Base-by-base conservation (phyloP, 2,797 vertebrate species). In the Spheniscus humboldti region DNA sequence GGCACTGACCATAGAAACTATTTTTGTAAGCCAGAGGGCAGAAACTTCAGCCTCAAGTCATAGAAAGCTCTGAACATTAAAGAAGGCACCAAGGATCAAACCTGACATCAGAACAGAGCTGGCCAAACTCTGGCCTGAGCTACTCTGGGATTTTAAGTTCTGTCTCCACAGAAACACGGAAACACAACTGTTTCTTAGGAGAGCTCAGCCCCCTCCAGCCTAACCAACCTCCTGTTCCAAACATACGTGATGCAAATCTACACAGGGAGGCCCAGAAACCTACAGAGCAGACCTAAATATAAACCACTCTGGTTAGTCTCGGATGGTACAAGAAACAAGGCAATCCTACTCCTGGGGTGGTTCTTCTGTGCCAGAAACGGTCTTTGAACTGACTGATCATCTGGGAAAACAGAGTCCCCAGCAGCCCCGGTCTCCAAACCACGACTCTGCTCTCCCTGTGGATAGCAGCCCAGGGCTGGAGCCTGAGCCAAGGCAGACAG, bases 401-500 rank as follows among this genome's bases (percentile, higher is more conserved):
- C 5, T 25, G 24, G 35, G 57, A 39, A 43, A 76, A 16, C 4
- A 41, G 19, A 11, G 23, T 10, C 15, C 52, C 50, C 39, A 18
- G 57, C 45, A 30, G 60, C 50, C 35, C 66, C 3, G 3, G 13
- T 13, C 71, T 22, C 69, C 60, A 50, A 45, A 22, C 11, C 37
- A 6, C 0, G 15, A 20, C 55, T 56, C 62, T 9, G n/a, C 39
- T 47, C 0, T 27, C 60, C 60, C 72, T 13, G 1, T 0, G 27
- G 62, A 55, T 1, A 28, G n/a, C 53, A 73, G 72, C 18, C 33
- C 71, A 23, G 45, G 48, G 48, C 68, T 69, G 59, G 60, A 39
- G 68, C 4, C 47, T 6, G 41, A 83, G 62, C 25, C 35, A 27
- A 25, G 45, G 64, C 88, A 37, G 31, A 15, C 8, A n/a, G 13